These are phyloP conservation scores for Penaeus chinensis DNA, from an alignment of 1,140 invertebrate species.

Conservation along the genomic window DNA sequence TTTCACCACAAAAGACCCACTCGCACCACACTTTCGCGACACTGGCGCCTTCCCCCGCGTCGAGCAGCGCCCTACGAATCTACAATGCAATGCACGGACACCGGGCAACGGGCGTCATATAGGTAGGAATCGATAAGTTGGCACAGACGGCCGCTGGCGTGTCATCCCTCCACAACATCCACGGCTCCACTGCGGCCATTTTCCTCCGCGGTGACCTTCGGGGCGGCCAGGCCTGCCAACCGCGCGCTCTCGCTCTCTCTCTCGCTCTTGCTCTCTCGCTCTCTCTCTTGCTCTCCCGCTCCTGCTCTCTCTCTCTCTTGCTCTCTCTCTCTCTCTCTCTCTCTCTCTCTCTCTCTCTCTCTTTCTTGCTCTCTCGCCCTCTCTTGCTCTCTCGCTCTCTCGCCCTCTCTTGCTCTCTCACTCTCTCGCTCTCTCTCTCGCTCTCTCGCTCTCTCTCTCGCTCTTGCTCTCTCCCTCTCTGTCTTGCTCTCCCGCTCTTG, in stretches of 20 bases:
- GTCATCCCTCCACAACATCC: slow-evolving; percentile 44
- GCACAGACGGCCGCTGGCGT: slow-evolving; percentile 6
- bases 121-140: slow-evolving; percentile 53
- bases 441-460: slow-evolving; percentile 23
- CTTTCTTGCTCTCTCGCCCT: slow-evolving; percentile 2
- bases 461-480: slow-evolving; percentile 28
- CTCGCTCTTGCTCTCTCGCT: slow-evolving; percentile 25
- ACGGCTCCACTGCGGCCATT: slow-evolving; percentile 45
- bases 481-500: not conserved
- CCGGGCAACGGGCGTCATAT: slow-evolving; percentile 40
- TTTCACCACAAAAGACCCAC: slow-evolving; percentile 7
- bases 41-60: not conserved
- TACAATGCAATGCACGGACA: slow-evolving; percentile 4
- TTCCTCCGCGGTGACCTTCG: slow-evolving; percentile 52
- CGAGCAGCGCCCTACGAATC: not conserved
- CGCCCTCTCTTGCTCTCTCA: slow-evolving; percentile 12
- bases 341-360: slow-evolving; percentile 27
- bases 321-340: not conserved
- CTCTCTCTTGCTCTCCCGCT: slow-evolving; percentile 4
- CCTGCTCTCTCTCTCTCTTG: not conserved
- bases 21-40: not conserved
- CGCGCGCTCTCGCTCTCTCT: not conserved
- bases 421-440: slow-evolving; percentile 40
- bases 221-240: slow-evolving; percentile 37
- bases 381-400: not conserved